phyloP scores from a whole-genome alignment of 1,140 invertebrate genomes.

The Parasteatoda tepidariorum region DNA sequence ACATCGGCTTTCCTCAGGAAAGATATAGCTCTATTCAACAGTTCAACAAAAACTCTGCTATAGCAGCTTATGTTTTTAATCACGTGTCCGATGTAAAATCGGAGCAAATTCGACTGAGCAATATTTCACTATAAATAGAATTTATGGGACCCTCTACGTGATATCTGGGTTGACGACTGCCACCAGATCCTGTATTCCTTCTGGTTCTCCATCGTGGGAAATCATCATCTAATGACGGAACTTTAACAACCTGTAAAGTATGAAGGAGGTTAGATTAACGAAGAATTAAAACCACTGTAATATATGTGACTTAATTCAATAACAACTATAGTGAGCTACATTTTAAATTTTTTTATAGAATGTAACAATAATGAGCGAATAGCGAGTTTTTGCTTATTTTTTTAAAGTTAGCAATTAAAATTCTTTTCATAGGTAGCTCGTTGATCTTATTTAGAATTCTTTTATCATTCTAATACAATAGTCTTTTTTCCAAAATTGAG shows the following conservation, averaged over 20 bases:
- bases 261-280: neutral
- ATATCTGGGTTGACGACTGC: slow-evolving; percentile 53
- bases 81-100: slow-evolving; percentile 34
- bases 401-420: no score
- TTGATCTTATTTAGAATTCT: no score
- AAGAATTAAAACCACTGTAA: no score
- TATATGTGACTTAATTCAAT: no score
- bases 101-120: slow-evolving; percentile 65
- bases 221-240: slow-evolving; percentile 50
- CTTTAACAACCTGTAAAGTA: slow-evolving; percentile 44
- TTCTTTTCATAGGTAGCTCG: no score
- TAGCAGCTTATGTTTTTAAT: neutral
- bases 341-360: no score
- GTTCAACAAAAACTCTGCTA: neutral
- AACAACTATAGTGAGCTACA: no score
- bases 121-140: slow-evolving; percentile 66
- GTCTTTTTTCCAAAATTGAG: no score
- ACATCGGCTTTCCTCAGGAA: slow-evolving; percentile 31
- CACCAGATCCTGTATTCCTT: neutral
- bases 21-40: neutral
- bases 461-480: no score
- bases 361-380: no score
- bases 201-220: slow-evolving; percentile 54
- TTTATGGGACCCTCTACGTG: slow-evolving; percentile 67
- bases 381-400: no score